phyloP scores from a whole-genome alignment of 2,888 invertebrate genomes.

The Coenonympha glycerion region DNA sequence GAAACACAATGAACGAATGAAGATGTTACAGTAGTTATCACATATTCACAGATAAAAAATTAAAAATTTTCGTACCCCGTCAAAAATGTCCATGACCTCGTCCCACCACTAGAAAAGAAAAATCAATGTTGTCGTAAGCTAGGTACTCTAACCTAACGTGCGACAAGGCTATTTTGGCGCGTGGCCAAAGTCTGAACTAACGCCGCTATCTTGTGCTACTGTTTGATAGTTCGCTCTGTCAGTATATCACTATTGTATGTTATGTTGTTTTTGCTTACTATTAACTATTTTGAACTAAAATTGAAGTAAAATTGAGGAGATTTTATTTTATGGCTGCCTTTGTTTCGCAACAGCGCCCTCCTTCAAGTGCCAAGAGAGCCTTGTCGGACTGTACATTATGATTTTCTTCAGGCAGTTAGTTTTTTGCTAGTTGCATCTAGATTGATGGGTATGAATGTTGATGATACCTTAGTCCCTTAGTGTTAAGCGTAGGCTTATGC shows the following conservation, averaged over 20 bases:
- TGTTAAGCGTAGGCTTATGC: not conserved
- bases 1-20: conserved; percentile 12
- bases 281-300: too few species aligned
- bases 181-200: too few species aligned
- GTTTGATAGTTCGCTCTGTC: too few species aligned
- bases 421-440: conserved; percentile 16
- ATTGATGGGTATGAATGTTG: conserved; percentile 10
- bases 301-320: too few species aligned
- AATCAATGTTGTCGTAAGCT: conserved; percentile 50
- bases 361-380: too few species aligned
- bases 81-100: conserved; percentile 97
- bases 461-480: conserved; percentile 12
- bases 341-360: too few species aligned
- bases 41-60: conserved; percentile 53
- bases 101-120: conserved; percentile 95
- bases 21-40: conserved; percentile 36
- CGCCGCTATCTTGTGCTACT: too few species aligned
- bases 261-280: too few species aligned
- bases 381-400: too few species aligned
- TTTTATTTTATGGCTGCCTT: too few species aligned
- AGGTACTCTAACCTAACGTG: conserved; percentile 28
- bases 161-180: too few species aligned
- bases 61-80: conserved; percentile 88
- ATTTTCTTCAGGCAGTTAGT: conserved; percentile 32
- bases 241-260: too few species aligned